Percentiles rank a stretch among this genome's conserved stretches.
Conservation (phyloP, 2,113 vertebrate genomes). For the Oryzias melastigma region DNA sequence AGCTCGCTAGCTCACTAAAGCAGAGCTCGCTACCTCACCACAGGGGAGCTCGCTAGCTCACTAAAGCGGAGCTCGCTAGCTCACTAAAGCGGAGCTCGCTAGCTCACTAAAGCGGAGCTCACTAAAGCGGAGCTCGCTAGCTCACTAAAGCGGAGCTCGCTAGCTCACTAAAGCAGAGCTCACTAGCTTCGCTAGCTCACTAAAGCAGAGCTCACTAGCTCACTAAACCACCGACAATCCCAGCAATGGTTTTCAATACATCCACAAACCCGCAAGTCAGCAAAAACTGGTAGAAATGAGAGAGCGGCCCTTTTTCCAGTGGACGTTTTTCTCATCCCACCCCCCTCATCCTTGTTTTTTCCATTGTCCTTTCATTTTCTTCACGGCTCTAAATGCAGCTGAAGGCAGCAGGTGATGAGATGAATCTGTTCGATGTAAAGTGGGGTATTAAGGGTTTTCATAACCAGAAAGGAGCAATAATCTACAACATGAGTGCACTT, state of each 20-base stretch:
- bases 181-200: too few species aligned
- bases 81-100: too few species aligned
- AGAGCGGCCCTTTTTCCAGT: conserved; percentile 33
- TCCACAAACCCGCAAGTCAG: conserved; percentile 59
- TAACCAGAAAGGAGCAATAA: conserved; percentile 29
- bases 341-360: conserved; percentile 45
- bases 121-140: too few species aligned
- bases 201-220: neutral
- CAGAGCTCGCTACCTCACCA: too few species aligned
- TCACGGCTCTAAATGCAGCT: conserved; percentile 29
- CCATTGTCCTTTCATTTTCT: conserved; percentile 39
- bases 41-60: too few species aligned
- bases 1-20: too few species aligned
- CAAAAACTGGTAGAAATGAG: conserved; percentile 52
- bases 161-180: too few species aligned
- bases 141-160: too few species aligned
- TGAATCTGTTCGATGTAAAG: conserved; percentile 10
- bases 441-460: conserved; percentile 26
- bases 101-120: too few species aligned
- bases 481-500: conserved; percentile 19
- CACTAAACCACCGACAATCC: conserved; percentile 43
- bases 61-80: too few species aligned
- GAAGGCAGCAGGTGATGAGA: conserved; percentile 21
- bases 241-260: conserved; percentile 57
- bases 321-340: conserved; percentile 29